phyloP scores from a whole-genome alignment of 2,888 invertebrate genomes.

The Anorthoa munda region DNA sequence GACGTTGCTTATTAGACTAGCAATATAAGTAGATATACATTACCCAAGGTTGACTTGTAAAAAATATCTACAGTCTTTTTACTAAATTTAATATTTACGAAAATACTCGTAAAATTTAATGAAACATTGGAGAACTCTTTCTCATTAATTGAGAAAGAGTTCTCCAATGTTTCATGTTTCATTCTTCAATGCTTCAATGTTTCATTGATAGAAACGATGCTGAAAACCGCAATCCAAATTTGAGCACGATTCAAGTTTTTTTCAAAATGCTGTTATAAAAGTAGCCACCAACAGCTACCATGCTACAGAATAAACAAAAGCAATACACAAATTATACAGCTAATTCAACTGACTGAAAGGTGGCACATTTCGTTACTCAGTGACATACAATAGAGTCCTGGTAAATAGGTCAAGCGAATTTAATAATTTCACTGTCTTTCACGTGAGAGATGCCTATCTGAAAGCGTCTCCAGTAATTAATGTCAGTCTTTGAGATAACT shows the following conservation, averaged over 20 bases:
- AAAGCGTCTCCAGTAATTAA: constrained; percentile 69
- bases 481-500: constrained; percentile 60
- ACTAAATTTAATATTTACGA: too few relatives aligned
- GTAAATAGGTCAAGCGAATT: constrained; percentile 77
- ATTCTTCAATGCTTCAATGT: too few relatives aligned
- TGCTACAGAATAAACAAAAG: constrained; percentile 21
- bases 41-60: background rate
- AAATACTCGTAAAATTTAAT: too few relatives aligned
- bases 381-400: constrained; percentile 50
- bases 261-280: background rate
- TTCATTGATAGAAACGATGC: background rate
- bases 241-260: background rate
- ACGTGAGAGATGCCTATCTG: constrained; percentile 65
- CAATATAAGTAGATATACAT: background rate
- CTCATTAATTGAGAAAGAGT: background rate
- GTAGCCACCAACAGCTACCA: constrained; percentile 2
- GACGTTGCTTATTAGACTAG: background rate
- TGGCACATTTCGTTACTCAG: constrained; percentile 56
- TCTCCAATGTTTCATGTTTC: too few relatives aligned
- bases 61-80: too few relatives aligned
- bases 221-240: background rate
- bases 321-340: constrained; percentile 44
- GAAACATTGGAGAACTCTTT: background rate
- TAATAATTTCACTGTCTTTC: constrained; percentile 72
- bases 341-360: constrained; percentile 39